Conservation (phyloP, 2,888 invertebrate species). For the Sisyra terminalis region DNA sequence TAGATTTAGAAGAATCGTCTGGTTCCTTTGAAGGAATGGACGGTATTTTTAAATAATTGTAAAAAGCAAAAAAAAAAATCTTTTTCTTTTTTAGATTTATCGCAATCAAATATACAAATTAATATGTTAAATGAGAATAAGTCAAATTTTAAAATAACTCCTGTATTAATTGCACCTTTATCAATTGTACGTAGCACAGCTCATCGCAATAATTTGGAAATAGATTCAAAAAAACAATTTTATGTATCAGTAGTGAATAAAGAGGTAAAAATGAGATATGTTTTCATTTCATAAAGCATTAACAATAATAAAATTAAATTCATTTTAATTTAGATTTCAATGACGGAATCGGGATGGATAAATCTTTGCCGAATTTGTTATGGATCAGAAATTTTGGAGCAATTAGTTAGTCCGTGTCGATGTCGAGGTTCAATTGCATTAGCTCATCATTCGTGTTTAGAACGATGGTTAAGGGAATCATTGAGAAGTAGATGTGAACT, state of each 20-base stretch:
- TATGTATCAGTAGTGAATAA: neutral
- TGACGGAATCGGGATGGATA: constrained; percentile 14
- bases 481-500: constrained; percentile 35
- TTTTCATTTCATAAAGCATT: neutral
- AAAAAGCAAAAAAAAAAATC: neutral
- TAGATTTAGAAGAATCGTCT: constrained; percentile 7
- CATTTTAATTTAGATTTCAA: constrained; percentile 9
- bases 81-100: neutral
- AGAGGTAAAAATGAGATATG: neutral
- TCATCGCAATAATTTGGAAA: neutral
- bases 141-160: neutral
- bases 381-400: constrained; percentile 24
- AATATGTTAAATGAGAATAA: neutral
- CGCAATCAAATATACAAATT: neutral
- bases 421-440: constrained; percentile 36
- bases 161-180: neutral
- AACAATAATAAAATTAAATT: neutral
- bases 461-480: constrained; percentile 37
- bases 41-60: constrained; percentile 2
- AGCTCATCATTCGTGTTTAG: constrained; percentile 37
- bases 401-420: constrained; percentile 33
- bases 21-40: constrained; percentile 8
- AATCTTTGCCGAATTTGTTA: constrained; percentile 26
- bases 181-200: neutral
- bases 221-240: no score